Evolutionary conservation across 2,113 vertebrate genomes (phyloP), one percentile per base, ranked within the genome.

Genomic region (Bothrops jararaca): DNA sequence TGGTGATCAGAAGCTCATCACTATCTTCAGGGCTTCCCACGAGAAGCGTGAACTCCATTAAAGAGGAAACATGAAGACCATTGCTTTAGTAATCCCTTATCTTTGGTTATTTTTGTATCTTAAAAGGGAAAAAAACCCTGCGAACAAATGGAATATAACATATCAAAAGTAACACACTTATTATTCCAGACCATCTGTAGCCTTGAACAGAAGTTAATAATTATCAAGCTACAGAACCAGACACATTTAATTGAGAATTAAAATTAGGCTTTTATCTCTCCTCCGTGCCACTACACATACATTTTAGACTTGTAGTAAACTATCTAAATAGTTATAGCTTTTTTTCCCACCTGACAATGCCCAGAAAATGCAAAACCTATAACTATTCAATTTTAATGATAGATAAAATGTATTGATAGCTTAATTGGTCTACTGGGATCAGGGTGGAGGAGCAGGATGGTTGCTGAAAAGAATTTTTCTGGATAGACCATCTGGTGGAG

Each of bases 121-220:
- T 42, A 56, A 89, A 45, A 52, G 9, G 39, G 2, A 22, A 34
- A 1, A 5, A 57, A 4, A 5, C 58, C 11, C 8, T 58, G 42
- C 60, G 53, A 92, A 85, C 88, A 92, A 92, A 89, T 39, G 7
- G 69, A 42, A 48, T 85, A 20, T n/a, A 29, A 29, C 42, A 58
- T 92, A 64, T 86, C 69, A 64, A 89, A 96, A 93, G 85, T 0
- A 92, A 87, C 88, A 91, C 50, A 22, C 42, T 11, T 85, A 89
- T 92, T 95, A 54, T 85, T 94, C 1, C 58, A 18, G 9, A 42
- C 90, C 6, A 93, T 88, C 92, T 92, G 91, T 93, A n/a, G 90
- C 54, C 90, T 48, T 95, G 39, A 48, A 92, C n/a, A 95, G 89
- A 95, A 22, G 13, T 54, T 93, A 94, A 92, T 93, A 94, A 92